A percentile compares a stretch with the other conserved stretches of the same genome.
phyloP scores from a whole-genome alignment of 2,113 vertebrate species.

The Menura novaehollandiae region DNA sequence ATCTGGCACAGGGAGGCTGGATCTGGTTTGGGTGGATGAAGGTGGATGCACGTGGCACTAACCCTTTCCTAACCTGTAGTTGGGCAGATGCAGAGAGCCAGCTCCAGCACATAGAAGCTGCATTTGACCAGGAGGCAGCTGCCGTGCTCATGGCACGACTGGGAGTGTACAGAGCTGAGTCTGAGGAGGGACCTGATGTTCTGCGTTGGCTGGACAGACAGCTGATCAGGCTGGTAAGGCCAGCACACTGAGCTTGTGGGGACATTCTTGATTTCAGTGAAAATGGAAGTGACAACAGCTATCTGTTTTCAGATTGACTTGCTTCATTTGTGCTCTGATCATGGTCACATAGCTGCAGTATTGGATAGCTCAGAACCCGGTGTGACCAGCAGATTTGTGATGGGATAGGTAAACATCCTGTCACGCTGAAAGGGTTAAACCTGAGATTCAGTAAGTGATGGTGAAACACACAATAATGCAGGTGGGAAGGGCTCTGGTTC shows the following conservation, averaged over 20 bases:
- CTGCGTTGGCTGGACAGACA: slow-evolving; percentile 97
- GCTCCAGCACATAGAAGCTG: slow-evolving; percentile 93
- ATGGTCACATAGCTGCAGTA: neutral
- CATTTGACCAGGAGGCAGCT: slow-evolving; percentile 94
- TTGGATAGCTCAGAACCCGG: neutral
- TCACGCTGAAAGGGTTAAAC: neutral
- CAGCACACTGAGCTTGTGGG: neutral
- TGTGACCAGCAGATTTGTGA: neutral
- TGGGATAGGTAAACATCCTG: neutral
- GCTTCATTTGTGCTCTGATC: neutral
- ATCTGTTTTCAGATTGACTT: neutral
- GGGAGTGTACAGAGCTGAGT: slow-evolving; percentile 91
- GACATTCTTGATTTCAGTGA: neutral
- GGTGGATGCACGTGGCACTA: neutral
- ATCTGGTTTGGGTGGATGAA: neutral
- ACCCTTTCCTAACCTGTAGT: slow-evolving; percentile 64
- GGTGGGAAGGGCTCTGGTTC: neutral
- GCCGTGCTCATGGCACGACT: slow-evolving; percentile 94
- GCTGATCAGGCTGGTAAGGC: slow-evolving; percentile 91
- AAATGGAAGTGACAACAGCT: neutral
- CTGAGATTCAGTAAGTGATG: neutral
- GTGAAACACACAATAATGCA: neutral
- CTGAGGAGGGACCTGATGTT: slow-evolving; percentile 94
- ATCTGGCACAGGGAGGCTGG: neutral
- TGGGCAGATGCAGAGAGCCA: slow-evolving; percentile 97